Base-by-base conservation (phyloP, 2,797 vertebrate genomes). In the Gymnoscopelus braueri region DNA sequence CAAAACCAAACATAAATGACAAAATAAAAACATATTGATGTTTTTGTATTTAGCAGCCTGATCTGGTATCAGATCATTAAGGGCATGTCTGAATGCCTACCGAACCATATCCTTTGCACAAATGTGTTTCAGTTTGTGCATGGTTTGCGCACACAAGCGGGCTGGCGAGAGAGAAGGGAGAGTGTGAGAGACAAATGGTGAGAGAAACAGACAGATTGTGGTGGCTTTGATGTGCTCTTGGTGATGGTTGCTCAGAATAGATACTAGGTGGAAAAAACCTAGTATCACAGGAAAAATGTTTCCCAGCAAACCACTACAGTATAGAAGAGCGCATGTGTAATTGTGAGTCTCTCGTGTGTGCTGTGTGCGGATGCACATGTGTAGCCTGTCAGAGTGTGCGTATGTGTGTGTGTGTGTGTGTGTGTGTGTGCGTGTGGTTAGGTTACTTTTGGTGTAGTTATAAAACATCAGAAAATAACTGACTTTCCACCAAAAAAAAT, bases 191-290 rank as follows among this genome's bases (percentile, higher is more conserved):
- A 88, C 80, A 85, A 87, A 86, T 88, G 75, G 74, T 82, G 84
- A 86, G 84, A 87, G 89, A 88, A 84, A 83, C 83, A 84, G 89
- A 89, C 83, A 85, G 80, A 89, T 83, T 85, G 91, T 78, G 90
- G 91, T 72, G 79, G 86, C 84, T 93, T 91, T 93, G 89, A 94
- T 84, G 87, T 86, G 79, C 66, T 50, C 74, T 67, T 60, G 63
- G 70, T 76, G 76, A 75, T 68, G 57, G 19, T 72, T 58, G 79
- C 90, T 91, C 71, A 81, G 71, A 92, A 92, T 88, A 93, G 89
- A 93, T 79, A 74, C 66, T 73, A 79, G 85, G 71, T 80, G 76
- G 82, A 81, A 80, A 82, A 74, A 81, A 26, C 39, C n/a, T 44
- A 51, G 49, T 54, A 82, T 87, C 63, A 69, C 2, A 74, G 81